Evolutionary conservation across 1,140 invertebrate species (phyloP), one percentile per base, ranked within the genome.

Genomic region (Leptinotarsa texana): DNA sequence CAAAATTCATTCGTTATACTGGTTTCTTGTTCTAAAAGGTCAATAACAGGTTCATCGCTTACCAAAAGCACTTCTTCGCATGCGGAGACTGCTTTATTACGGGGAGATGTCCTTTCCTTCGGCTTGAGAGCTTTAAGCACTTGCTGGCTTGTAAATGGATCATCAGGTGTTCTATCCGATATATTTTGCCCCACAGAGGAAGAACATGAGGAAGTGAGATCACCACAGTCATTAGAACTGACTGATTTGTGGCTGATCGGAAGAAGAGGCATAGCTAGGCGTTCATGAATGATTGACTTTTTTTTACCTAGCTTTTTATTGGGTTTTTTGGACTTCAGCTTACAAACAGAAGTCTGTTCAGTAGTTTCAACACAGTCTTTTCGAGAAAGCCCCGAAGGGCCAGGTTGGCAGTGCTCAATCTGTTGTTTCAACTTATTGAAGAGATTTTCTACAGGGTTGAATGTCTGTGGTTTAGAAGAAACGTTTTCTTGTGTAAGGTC

Each of bases 381-480:
- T 17, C 15, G n/a, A 15, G 13, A 57, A 57, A 57, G 51, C 5
- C 51, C 51, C 51, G 51, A 57, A 57, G 51, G 27, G 15, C 69
- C 48, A 15, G 69, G 49, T 21, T 27, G 51, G 33, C 47, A 42
- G 8, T 65, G 24, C 18, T 73, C 71, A 11, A 63, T 62, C 47
- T 65, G 61, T 65, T 73, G 71, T 11, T 73, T 73, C 17, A 73
- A 62, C 63, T 73, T 73, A 48, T 65, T 51, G 51, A 73, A 73
- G 1, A 73, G 21, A 49, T 24, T 73, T 48, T 65, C 57, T 17
- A 73, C 71, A 42, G 71, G 71, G 47, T 73, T 73, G 18, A 73
- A 65, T 49, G 42, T 65, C 51, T 17, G 15, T 13, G 17, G 51
- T 57, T 57, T 18, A 17, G n/a, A 57, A 18, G 51, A 57, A 57